Base-by-base conservation (phyloP, 2,888 invertebrate species). In the Eurois occulta region DNA sequence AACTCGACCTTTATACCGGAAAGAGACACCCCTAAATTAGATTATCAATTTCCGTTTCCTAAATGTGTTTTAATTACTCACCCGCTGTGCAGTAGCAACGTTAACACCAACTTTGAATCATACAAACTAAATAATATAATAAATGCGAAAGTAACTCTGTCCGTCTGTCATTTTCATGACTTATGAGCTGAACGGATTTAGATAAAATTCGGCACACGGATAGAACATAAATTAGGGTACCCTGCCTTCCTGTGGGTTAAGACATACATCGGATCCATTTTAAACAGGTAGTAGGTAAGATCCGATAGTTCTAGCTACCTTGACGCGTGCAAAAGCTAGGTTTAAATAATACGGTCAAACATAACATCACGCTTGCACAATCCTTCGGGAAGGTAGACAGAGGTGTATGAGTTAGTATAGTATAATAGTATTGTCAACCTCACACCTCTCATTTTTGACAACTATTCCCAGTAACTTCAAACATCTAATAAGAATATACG, bases 1-100 rank as follows among this genome's bases (percentile, higher is more conserved):
- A 5, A 16, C 18, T 10, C 5, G 78, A 78, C 71, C 77, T 85
- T 46, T 58, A 38, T 0, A 85, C 85, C 72, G 83, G 83, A 85
- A 73, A 68, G n/a, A 7, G 64, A 60, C 71, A 89, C 85, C 86
- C 86, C 76, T 72, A 69, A 21, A 86, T 80, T 77, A 80, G 62
- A 86, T 85, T 74, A 86, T 68, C 55, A 64, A 71, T 74, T 76
- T 76, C 86, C 78, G 81, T 67, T 86, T 65, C 58, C 41, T 69
- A 52, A 65, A 32, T 46, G 21, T 62, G 71, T 62, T 76, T 66
- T 85, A 85, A 83, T 83, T 83, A 77, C 65, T 73, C 75, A 13
- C 21, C n/a, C 28, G 55, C 48, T 24, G 68, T 16, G 48, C n/a
- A 38, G 48, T 24, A n/a, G 13, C 13, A 43, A 43, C 13, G 16